Percentiles rank a stretch among this genome's conserved stretches.
Evolutionary conservation across 2,113 vertebrate species (phyloP).

Genomic region (Parotia lawesii): DNA sequence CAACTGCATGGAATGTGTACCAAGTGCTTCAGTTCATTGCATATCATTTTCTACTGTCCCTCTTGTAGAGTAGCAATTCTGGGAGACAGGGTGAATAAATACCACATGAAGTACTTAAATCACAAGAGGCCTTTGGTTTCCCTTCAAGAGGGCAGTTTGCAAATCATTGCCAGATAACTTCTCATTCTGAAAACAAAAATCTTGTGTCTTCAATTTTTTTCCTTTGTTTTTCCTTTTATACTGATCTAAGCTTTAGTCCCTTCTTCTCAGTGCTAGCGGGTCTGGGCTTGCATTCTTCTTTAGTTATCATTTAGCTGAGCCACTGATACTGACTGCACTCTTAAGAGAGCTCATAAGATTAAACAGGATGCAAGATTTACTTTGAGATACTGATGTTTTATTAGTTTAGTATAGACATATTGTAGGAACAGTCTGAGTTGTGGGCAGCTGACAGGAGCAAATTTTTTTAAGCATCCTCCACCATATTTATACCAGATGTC

Average conservation of each 20-base stretch:
- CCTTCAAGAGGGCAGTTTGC: neutral
- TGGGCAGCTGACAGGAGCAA: neutral
- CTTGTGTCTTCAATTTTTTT: neutral
- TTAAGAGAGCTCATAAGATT: neutral
- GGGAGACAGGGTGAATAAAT: neutral
- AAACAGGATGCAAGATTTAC: neutral
- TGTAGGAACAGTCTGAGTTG: neutral
- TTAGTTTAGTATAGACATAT: neutral
- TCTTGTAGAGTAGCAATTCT: neutral
- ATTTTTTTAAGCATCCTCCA: neutral
- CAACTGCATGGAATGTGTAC: neutral
- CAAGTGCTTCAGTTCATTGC: neutral
- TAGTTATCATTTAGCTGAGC: neutral
- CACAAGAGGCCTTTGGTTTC: neutral
- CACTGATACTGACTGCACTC: neutral
- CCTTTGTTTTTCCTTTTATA: neutral
- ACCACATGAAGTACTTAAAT: neutral
- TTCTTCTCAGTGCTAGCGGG: neutral
- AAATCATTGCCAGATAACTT: neutral
- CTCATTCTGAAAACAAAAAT: neutral
- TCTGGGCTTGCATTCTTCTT: neutral
- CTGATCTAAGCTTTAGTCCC: neutral
- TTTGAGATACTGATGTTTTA: neutral
- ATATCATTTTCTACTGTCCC: neutral
- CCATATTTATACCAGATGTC: neutral